Base-by-base conservation (phyloP, 1,140 invertebrate genomes). In the Thaumetopoea pityocampa region DNA sequence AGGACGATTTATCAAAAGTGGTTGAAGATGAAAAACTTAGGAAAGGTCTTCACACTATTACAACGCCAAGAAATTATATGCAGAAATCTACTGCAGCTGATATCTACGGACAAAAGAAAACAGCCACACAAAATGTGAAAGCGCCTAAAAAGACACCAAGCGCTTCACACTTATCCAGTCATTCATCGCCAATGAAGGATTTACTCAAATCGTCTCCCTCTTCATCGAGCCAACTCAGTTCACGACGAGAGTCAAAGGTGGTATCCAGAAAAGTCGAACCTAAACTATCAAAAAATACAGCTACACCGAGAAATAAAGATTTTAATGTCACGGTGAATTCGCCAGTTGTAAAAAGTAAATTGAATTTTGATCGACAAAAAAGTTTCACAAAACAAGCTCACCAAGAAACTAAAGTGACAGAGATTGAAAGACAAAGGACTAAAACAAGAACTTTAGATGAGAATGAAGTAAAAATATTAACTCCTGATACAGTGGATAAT, bases 361-460 rank as follows among this genome's bases (percentile, higher is more conserved):
- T 69, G 4, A 48, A 57, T 46, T 43, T 37, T 9, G 47, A 47
- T 32, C 30, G 19, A 23, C 27, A 41, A 16, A 17, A 17, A 9
- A 32, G 37, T 18, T 41, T 41, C 17, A 2, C 18, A 15, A 41
- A 35, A 46, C 19, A 37, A 4, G 11, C n/a, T 5, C 10, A 11
- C 26, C 20, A 34, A 47, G 22, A 22, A 42, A n/a, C 24, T 28
- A 42, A 38, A 8, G 42, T 41, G 24, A 33, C 36, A 37, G 27
- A 38, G 11, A 22, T 15, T 37, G 54, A 57, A 42, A 49, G 71
- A 15, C 52, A 63, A 28, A 34, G 84, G 15, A 66, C 69, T 5
- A 72, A 77, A 38, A 86, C 84, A 3, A 69, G 81, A 16, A 86
- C 84, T 2, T 61, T 86, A 17, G 66, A 76, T 23, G 71, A 82